Base-by-base conservation (phyloP, 2,113 vertebrate genomes). In the Zosterops borbonicus region DNA sequence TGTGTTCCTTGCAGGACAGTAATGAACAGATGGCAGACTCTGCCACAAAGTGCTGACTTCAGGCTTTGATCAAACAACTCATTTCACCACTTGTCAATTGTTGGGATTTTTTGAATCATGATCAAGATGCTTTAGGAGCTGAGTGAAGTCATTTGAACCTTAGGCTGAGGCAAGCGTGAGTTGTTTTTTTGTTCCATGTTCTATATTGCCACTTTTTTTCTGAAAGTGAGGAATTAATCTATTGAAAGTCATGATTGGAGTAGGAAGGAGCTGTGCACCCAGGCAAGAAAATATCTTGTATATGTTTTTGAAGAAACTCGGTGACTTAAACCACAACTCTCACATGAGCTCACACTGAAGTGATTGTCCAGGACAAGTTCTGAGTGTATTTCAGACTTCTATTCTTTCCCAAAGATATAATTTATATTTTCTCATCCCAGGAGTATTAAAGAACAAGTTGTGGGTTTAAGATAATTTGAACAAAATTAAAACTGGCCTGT, bases 291-390 rank as follows among this genome's bases (percentile, higher is more conserved):
- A 56, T 3, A 21, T 19, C 21, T 39, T 9, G 17, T 25, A 3
- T 49, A 3, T 18, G 8, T 39, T 9, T 25, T 6, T 73, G 25
- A n/a, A 68, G 39, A 68, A 82, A 39, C 46, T 53, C 31, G 35
- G 0, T 44, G 13, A 25, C 13, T 58, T 28, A n/a, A 77, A 76
- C 60, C 5, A 14, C 15, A 59, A 4, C 41, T 83, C 13, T 37
- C 19, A 20, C 12, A 5, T 11, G 46, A 69, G 14, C 8, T 83
- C 46, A 50, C 0, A 0, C 33, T 60, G 65, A 59, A 64, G n/a
- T 14, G 8, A 60, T 37, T 62, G 20, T 87, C 58, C 29, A 37
- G 20, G 14, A 52, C 17, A 52, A 11, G 24, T 71, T 52, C 41
- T 62, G 56, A 37, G 5, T 62, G 12, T 37, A n/a, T 83, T 79